A percentile compares a stretch with the other conserved stretches of the same genome.
These are phyloP conservation scores for Turdus rufiventris DNA, from an alignment of 2,113 vertebrate species.

Conservation along the genomic window DNA sequence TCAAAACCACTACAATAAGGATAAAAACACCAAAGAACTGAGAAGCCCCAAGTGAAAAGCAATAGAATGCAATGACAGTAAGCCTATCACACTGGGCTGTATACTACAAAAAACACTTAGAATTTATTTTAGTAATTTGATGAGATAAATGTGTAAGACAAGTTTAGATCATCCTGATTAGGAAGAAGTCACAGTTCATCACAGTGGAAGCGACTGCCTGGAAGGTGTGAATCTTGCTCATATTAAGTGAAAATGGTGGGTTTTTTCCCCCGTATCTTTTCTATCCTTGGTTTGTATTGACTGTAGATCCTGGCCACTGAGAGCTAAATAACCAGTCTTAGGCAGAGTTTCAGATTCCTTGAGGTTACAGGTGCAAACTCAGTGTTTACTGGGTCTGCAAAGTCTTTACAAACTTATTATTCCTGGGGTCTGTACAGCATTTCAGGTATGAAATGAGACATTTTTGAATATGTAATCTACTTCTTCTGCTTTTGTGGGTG, in stretches of 20 bases:
- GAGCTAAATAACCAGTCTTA: background rate
- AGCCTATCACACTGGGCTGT: background rate
- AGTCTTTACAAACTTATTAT: background rate
- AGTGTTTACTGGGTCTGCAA: background rate
- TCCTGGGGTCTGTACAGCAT: background rate
- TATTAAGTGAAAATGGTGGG: accelerated
- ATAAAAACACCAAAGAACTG: background rate
- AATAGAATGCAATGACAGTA: background rate
- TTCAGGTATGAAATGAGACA: background rate
- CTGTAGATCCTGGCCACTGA: background rate
- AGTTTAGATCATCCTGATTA: background rate
- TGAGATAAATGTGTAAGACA: background rate
- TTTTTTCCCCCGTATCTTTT: background rate
- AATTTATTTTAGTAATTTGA: background rate
- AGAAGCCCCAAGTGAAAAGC: background rate
- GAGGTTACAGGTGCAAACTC: background rate
- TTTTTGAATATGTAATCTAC: background rate
- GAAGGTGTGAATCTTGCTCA: background rate
- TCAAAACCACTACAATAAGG: background rate
- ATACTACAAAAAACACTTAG: background rate
- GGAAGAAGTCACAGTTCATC: background rate
- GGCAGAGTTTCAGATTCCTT: background rate
- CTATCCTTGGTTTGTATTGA: background rate
- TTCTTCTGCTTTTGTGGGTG: background rate
- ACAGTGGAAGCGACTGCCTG: background rate